Percentiles rank a stretch among this genome's conserved stretches.
Evolutionary conservation across 2,113 vertebrate genomes (phyloP).

Genomic region (Nesoenas mayeri): DNA sequence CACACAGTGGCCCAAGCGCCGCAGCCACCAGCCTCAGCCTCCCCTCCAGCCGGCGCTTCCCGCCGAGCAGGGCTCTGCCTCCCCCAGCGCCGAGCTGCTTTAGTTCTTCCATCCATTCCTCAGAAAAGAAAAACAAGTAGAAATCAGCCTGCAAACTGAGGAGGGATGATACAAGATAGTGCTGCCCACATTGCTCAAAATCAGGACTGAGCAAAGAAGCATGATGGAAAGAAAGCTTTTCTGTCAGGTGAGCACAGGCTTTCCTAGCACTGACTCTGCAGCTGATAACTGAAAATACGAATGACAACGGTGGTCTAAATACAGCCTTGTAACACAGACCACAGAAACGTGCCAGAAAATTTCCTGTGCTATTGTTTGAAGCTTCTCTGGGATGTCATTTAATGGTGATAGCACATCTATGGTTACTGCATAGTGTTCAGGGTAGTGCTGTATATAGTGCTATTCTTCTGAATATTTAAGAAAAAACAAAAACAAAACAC

Average conservation of each 20-base stretch:
- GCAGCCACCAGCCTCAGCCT: not conserved
- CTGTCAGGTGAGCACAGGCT: not conserved
- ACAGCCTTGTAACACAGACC: not conserved
- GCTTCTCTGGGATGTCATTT: not conserved
- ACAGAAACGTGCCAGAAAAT: not conserved
- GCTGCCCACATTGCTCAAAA: not conserved
- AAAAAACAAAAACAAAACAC: not conserved
- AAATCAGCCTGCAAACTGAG: not conserved
- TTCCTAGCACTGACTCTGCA: not conserved
- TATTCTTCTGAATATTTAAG: not conserved
- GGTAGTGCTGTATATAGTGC: not conserved
- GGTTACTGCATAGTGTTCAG: not conserved
- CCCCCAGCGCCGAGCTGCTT: rapidly evolving
- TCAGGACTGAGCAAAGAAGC: not conserved
- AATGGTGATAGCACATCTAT: not conserved
- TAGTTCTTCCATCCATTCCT: not conserved
- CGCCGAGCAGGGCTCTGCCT: rapidly evolving
- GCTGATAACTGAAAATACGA: not conserved
- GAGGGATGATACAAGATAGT: not conserved
- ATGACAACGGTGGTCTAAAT: not conserved
- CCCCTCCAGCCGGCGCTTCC: rapidly evolving
- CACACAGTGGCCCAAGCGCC: rapidly evolving
- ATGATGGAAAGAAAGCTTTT: not conserved
- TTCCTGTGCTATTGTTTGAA: not conserved
- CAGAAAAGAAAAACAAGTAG: not conserved